Evolutionary conservation across 2,888 invertebrate genomes (phyloP).

Genomic region (Ligdia adustata): DNA sequence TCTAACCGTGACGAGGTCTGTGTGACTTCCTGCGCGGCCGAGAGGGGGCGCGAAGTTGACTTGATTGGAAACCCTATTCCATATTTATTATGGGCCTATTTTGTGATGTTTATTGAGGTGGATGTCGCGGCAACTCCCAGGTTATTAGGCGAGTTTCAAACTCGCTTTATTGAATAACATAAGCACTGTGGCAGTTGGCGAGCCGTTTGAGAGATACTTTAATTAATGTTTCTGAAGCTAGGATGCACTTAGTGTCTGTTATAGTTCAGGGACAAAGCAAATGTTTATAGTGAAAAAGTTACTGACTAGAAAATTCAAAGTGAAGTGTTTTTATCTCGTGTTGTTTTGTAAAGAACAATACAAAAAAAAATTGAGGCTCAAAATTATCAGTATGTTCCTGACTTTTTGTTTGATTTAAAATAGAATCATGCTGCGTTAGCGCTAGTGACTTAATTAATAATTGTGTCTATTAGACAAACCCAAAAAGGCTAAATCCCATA

Average conservation of each 20-base stretch:
- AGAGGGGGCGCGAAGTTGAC: conserved; percentile 71
- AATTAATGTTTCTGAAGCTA: conserved; percentile 16
- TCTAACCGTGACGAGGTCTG: conserved; percentile 51
- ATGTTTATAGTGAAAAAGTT: too few species aligned
- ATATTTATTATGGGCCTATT: conserved; percentile 82
- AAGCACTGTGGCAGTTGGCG: conserved; percentile 28
- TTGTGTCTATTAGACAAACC: too few species aligned
- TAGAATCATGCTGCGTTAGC: too few species aligned
- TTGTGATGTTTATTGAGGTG: conserved; percentile 78
- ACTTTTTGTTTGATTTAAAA: too few species aligned
- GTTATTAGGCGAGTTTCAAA: conserved; percentile 52
- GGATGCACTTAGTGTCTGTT: conserved; percentile 7
- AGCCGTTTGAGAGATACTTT: conserved; percentile 14
- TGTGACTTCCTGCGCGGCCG: conserved; percentile 45
- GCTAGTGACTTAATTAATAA: too few species aligned
- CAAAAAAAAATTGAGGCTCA: too few species aligned
- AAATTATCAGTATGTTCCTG: too few species aligned
- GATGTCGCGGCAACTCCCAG: conserved; percentile 54
- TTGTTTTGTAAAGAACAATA: too few species aligned
- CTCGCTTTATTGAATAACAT: conserved; percentile 48
- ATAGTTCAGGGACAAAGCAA: not conserved
- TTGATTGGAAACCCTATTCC: conserved; percentile 83
- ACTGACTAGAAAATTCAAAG: too few species aligned
- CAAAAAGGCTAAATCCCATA: too few species aligned
- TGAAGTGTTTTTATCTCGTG: too few species aligned